Conservation (phyloP, 2,888 invertebrate genomes). For the Phalera bucephala region DNA sequence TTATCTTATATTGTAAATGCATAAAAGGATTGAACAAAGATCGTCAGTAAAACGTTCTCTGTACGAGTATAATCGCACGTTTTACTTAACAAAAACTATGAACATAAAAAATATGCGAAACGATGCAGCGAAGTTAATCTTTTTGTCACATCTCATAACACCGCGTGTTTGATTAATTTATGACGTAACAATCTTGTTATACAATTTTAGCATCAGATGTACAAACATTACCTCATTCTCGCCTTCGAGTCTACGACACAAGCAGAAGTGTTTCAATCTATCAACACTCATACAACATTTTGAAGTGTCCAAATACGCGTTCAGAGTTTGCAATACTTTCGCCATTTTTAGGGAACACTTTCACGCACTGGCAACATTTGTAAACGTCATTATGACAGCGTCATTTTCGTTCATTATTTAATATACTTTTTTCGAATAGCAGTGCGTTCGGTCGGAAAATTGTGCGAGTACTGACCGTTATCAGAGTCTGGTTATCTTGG, state of each 20-base stretch:
- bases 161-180: too few relatives aligned
- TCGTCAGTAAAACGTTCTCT: too few relatives aligned
- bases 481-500: conserved; percentile 73
- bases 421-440: conserved; percentile 14
- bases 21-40: too few relatives aligned
- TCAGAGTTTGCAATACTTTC: conserved; percentile 63
- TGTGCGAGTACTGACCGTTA: conserved; percentile 67
- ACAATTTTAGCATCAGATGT: background rate
- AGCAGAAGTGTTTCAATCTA: conserved; percentile 68
- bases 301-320: conserved; percentile 65
- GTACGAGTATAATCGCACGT: too few relatives aligned
- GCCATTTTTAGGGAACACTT: conserved; percentile 46
- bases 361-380: conserved; percentile 39
- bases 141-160: too few relatives aligned
- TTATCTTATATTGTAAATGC: too few relatives aligned
- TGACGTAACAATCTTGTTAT: background rate
- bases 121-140: too few relatives aligned
- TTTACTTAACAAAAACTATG: too few relatives aligned
- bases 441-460: conserved; percentile 60
- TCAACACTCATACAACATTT: conserved; percentile 69
- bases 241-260: conserved; percentile 64
- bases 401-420: conserved; percentile 12
- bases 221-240: conserved; percentile 59
- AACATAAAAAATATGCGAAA: too few relatives aligned
- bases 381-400: conserved; percentile 22